These are phyloP conservation scores for Theocolax elegans DNA, from an alignment of 1,140 invertebrate genomes.

Conservation along the genomic window DNA sequence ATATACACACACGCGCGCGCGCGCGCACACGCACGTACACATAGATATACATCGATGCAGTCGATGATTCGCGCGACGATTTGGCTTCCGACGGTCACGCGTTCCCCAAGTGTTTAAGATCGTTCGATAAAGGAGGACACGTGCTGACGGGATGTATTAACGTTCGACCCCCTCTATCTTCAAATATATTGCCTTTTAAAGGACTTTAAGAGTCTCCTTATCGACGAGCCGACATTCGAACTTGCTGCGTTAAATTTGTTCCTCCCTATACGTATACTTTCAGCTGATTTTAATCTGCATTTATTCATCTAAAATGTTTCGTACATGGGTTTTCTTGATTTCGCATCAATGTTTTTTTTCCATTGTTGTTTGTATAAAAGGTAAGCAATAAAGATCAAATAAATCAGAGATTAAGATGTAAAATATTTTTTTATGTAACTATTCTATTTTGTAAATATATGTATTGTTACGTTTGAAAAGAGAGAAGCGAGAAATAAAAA, in stretches of 20 bases:
- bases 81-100: slow-evolving; percentile 20
- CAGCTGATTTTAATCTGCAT: slow-evolving; percentile 3
- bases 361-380: too few relatives aligned
- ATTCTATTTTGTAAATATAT: too few relatives aligned
- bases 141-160: slow-evolving; percentile 57
- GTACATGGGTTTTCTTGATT: not conserved
- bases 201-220: slow-evolving; percentile 60
- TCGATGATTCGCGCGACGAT: too few relatives aligned
- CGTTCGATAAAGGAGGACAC: slow-evolving; percentile 59
- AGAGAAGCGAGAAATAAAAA: too few relatives aligned
- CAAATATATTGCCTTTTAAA: slow-evolving; percentile 63
- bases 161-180: slow-evolving; percentile 37
- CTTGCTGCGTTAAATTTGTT: slow-evolving; percentile 38
- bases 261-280: not conserved
- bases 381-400: too few relatives aligned
- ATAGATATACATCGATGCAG: not conserved
- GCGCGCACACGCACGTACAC: not conserved
- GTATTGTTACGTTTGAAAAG: too few relatives aligned
- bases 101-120: slow-evolving; percentile 64
- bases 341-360: too few relatives aligned
- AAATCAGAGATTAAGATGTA: too few relatives aligned
- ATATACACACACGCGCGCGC: not conserved
- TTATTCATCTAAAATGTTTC: slow-evolving; percentile 3
- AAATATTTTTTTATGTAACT: too few relatives aligned
- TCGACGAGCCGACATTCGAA: slow-evolving; percentile 46